Evolutionary conservation across 2,888 invertebrate species (phyloP).

Genomic region (Myopa tessellatipennis): DNA sequence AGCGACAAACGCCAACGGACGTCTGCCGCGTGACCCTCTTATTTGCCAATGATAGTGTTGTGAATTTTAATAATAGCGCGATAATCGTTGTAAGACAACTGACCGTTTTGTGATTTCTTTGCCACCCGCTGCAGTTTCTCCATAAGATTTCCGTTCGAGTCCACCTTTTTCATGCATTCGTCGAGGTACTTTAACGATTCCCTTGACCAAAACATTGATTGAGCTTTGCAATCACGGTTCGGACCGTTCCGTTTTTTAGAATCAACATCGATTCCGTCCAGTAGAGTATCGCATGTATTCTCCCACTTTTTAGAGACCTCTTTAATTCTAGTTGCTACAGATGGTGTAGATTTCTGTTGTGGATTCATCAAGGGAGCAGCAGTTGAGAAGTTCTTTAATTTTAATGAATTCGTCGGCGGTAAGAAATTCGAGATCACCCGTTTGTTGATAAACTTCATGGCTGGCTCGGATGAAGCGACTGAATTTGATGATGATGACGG

Average conservation of each 20-base stretch:
- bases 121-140: constrained; percentile 59
- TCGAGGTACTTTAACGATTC: constrained; percentile 63
- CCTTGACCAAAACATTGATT: constrained; percentile 65
- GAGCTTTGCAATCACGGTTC: constrained; percentile 41
- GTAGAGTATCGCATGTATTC: constrained; percentile 50
- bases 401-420: constrained; percentile 25
- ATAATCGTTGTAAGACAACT: constrained; percentile 65
- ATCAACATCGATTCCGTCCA: constrained; percentile 50
- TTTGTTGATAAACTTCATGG: constrained; percentile 22
- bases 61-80: constrained; percentile 61
- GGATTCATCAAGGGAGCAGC: constrained; percentile 42
- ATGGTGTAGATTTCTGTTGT: constrained; percentile 39
- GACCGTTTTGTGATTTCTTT: constrained; percentile 59
- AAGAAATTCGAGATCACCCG: constrained; percentile 4
- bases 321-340: constrained; percentile 45
- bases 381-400: neutral
- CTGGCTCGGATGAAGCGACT: constrained; percentile 28
- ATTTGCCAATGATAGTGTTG: constrained; percentile 54
- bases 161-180: constrained; percentile 52
- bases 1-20: constrained; percentile 33
- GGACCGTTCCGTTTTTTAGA: neutral
- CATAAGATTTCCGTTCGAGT: constrained; percentile 44
- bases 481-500: constrained; percentile 19
- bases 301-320: constrained; percentile 47
- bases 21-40: constrained; percentile 35